Percentiles rank a stretch among this genome's conserved stretches.
These are phyloP conservation scores for Poeciliopsis infans DNA, from an alignment of 2,797 vertebrate genomes.

Conservation along the genomic window DNA sequence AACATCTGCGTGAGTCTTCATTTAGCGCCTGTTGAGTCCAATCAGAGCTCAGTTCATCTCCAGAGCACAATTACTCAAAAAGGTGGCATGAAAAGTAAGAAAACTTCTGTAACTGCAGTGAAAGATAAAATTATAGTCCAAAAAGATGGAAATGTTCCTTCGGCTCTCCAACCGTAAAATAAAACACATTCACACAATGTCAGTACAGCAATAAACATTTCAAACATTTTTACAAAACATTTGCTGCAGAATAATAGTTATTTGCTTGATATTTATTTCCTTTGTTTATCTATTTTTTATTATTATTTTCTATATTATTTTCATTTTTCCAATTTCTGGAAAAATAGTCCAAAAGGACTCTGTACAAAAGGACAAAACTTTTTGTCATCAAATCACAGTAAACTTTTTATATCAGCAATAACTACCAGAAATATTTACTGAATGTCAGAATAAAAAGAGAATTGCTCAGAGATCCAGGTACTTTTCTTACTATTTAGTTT, in stretches of 20 bases:
- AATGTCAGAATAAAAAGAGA: background rate
- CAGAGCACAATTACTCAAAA: background rate
- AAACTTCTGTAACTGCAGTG: background rate
- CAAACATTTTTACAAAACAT: background rate
- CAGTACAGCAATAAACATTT: too few relatives aligned
- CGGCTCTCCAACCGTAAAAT: too few relatives aligned
- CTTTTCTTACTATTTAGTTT: too few relatives aligned
- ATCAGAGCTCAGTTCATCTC: conserved; percentile 5
- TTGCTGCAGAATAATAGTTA: background rate
- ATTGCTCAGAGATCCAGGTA: background rate
- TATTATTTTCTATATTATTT: too few relatives aligned
- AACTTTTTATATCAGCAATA: background rate
- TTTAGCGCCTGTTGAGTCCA: background rate
- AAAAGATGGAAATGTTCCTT: too few relatives aligned
- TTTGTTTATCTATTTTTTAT: too few relatives aligned
- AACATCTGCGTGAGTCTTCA: background rate
- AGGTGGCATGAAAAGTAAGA: background rate
- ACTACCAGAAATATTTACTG: background rate
- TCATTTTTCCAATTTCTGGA: too few relatives aligned
- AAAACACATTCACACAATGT: too few relatives aligned
- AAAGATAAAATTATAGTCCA: too few relatives aligned
- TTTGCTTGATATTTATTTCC: too few relatives aligned
- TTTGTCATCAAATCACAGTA: background rate
- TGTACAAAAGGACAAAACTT: background rate
- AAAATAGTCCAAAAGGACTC: too few relatives aligned